Evolutionary conservation across 2,888 invertebrate species (phyloP), one percentile per base, ranked within the genome.

Genomic region (Timema podura): DNA sequence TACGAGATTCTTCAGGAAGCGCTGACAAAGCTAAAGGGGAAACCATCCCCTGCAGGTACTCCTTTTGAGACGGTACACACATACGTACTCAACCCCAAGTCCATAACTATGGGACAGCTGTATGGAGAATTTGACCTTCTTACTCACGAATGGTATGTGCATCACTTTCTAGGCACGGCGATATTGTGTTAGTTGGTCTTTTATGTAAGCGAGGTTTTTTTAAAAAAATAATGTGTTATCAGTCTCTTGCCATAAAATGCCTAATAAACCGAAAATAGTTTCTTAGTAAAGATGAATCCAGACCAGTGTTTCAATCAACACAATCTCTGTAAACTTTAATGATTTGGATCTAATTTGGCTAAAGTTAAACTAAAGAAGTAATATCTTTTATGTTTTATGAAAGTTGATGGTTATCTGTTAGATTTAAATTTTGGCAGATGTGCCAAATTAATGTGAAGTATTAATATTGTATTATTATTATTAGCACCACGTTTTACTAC

Each of bases 51-150:
- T 0, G 89, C 89, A 71, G 91, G 91, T 15, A 85, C 85, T 72
- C 86, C 88, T 0, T 92, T 91, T 79, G 84, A 87, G 13, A 81
- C 86, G 0, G 88, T 88, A 0, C 84, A 85, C 75, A 85, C 88
- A 0, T 86, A 84, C 77, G 85, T 88, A 0, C 84, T 93, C 69
- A 93, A 93, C 81, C 93, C 93, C 9, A 93, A 93, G 81, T 87
- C 92, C 5, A 90, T 93, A 73, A 92, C 92, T 6, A 90, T 93
- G 89, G 92, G 92, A 0, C 92, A 92, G 80, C 83, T 93, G n/a
- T 93, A 92, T 77, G 92, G 92, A 0, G 91, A 92, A 80, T 92
- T 91, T 78, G 91, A 93, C 79, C 78, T 89, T 67, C 86, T 89
- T 74, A 92, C 92, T 0, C 92, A 91, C 76, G 92, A 93, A 83